Conservation (phyloP, 1,140 invertebrate genomes). For the Gyrodactylus bullatarudis region DNA sequence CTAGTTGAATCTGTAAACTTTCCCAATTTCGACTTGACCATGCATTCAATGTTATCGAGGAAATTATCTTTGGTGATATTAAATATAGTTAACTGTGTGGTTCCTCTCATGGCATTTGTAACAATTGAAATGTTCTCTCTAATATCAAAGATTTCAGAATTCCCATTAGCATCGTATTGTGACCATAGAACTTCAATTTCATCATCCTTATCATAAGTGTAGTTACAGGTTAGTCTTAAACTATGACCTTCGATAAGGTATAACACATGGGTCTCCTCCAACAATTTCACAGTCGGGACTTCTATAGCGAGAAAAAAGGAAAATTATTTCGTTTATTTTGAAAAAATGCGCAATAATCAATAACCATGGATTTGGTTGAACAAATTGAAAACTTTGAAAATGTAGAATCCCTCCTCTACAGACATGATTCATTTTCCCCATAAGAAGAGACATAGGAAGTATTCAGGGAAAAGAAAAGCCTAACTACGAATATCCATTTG, state of each 20-base stretch:
- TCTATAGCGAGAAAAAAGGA: too few species aligned
- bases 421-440: too few species aligned
- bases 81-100: background rate
- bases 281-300: too few species aligned
- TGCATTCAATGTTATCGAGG: background rate
- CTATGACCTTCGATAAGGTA: background rate
- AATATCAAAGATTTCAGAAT: background rate
- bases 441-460: too few species aligned
- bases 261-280: too few species aligned
- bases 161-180: background rate
- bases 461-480: too few species aligned
- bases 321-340: too few species aligned
- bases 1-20: background rate
- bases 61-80: background rate
- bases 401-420: too few species aligned
- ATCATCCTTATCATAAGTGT: background rate
- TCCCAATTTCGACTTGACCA: background rate
- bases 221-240: background rate
- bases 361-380: too few species aligned
- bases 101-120: background rate
- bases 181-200: background rate
- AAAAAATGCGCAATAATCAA: too few species aligned
- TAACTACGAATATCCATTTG: too few species aligned
- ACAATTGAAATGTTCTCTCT: background rate
- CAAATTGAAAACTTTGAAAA: too few species aligned